phyloP scores from a whole-genome alignment of 2,797 vertebrate species.

The Sebastes matsubarae region DNA sequence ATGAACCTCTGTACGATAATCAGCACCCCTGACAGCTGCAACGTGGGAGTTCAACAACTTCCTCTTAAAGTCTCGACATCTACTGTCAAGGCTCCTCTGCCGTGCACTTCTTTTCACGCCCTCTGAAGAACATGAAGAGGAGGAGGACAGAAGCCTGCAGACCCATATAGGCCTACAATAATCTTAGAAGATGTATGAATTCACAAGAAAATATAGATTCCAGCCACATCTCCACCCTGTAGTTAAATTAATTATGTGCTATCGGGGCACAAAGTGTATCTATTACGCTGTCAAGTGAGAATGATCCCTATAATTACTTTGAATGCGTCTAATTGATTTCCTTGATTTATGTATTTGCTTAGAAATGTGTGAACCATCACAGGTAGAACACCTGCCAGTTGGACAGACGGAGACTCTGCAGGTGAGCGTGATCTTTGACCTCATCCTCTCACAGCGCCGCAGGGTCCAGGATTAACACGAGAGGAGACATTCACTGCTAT shows the following conservation, averaged over 20 bases:
- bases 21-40: neutral
- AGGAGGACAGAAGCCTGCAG: neutral
- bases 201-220: neutral
- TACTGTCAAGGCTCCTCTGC: neutral
- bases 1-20: slow-evolving; percentile 14
- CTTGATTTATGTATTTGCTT: neutral
- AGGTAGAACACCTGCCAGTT: slow-evolving; percentile 1
- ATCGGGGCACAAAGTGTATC: neutral
- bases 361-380: neutral
- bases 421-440: slow-evolving; percentile 24
- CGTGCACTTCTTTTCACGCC: neutral
- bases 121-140: neutral
- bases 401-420: slow-evolving; percentile 41
- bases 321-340: neutral
- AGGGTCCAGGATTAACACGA: neutral
- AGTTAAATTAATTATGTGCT: neutral
- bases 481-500: neutral
- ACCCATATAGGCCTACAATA: neutral
- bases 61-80: slow-evolving; percentile 9
- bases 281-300: neutral
- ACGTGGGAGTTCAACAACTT: slow-evolving; percentile 17
- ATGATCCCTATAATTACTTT: neutral
- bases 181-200: neutral
- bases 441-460: neutral
- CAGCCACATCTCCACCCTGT: neutral